These are phyloP conservation scores for Cloeon dipterum DNA, from an alignment of 2,888 invertebrate species.

Conservation along the genomic window DNA sequence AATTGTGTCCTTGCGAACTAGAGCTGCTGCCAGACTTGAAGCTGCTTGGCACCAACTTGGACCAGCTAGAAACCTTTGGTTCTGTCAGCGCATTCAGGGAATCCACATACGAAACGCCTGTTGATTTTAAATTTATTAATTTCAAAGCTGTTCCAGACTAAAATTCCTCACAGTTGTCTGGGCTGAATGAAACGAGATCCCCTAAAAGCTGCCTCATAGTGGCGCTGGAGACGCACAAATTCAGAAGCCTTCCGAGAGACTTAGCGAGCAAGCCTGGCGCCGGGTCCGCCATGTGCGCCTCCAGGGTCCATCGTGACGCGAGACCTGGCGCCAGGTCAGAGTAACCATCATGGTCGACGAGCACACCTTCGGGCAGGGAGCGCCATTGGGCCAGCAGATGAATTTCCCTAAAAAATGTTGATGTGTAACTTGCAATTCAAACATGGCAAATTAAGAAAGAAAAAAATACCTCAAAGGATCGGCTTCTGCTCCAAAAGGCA, in stretches of 20 bases:
- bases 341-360: slow-evolving; percentile 69
- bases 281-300: slow-evolving; percentile 37
- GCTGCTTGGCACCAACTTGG: slow-evolving; percentile 17
- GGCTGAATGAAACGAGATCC: slow-evolving; percentile 17
- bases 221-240: slow-evolving; percentile 25
- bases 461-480: slow-evolving; percentile 38
- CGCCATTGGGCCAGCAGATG: slow-evolving; percentile 69
- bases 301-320: slow-evolving; percentile 54
- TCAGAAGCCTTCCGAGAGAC: slow-evolving; percentile 44
- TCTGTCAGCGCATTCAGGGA: slow-evolving; percentile 47
- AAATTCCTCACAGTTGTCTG: background rate
- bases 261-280: slow-evolving; percentile 56
- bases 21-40: background rate
- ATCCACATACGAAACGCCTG: background rate
- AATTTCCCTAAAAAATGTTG: slow-evolving; percentile 29
- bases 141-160: background rate
- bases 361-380: slow-evolving; percentile 57
- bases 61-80: slow-evolving; percentile 41
- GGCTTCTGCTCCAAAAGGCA: slow-evolving; percentile 68
- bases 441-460: too few species aligned
- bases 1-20: too few species aligned
- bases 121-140: background rate
- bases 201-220: slow-evolving; percentile 28
- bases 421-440: too few species aligned
- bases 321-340: slow-evolving; percentile 66